These are phyloP conservation scores for Petrophora chlorosata DNA, from an alignment of 2,888 invertebrate genomes.

Conservation along the genomic window DNA sequence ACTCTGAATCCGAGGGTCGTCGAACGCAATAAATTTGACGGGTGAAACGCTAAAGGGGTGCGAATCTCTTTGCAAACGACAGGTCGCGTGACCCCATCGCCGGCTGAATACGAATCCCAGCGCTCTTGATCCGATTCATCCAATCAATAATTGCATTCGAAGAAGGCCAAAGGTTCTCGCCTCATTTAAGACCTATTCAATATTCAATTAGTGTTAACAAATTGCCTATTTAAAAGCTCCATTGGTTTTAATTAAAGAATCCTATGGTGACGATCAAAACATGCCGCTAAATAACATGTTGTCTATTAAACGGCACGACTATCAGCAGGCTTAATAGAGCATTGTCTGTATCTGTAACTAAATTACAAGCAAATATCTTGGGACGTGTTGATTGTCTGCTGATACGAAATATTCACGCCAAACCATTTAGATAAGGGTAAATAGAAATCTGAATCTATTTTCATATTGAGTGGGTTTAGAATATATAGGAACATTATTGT, in stretches of 20 bases:
- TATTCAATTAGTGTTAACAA: conserved; percentile 18
- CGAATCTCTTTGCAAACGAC: conserved; percentile 72
- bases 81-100: conserved; percentile 61
- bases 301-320: conserved; percentile 39
- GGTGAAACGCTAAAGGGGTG: conserved; percentile 62
- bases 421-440: conserved; percentile 42
- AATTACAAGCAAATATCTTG: conserved; percentile 52
- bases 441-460: conserved; percentile 30
- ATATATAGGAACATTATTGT: not conserved
- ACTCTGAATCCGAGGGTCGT: conserved; percentile 42
- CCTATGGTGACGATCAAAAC: conserved; percentile 16
- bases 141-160: conserved; percentile 48
- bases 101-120: conserved; percentile 38
- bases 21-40: conserved; percentile 67
- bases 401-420: conserved; percentile 47
- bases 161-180: conserved; percentile 28
- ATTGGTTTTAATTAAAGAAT: conserved; percentile 11
- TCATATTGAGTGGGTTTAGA: conserved; percentile 12
- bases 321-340: conserved; percentile 45
- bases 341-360: conserved; percentile 45
- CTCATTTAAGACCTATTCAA: conserved; percentile 14
- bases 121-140: conserved; percentile 36
- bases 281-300: conserved; percentile 17
- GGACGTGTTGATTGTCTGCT: conserved; percentile 48
- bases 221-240: conserved; percentile 9